Evolutionary conservation across 2,113 vertebrate species (phyloP).

Genomic region (Zosterops hypoxanthus): DNA sequence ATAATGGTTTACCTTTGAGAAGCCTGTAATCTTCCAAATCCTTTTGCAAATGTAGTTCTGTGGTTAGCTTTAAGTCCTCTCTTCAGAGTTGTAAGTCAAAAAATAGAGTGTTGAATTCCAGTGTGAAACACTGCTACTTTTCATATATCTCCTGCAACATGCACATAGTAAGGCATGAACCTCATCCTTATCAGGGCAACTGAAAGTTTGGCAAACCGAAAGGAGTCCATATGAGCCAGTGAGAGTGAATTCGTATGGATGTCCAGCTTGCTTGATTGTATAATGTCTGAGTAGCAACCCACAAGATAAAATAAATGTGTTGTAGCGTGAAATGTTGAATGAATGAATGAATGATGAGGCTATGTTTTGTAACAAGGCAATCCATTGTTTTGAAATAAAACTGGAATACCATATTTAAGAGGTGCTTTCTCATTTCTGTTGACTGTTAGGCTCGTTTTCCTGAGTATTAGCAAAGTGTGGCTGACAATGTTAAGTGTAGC

Average conservation of each 20-base stretch:
- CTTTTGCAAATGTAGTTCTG: background rate
- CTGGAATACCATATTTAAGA: constrained; percentile 33
- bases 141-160: background rate
- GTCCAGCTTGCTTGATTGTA: background rate
- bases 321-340: background rate
- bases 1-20: background rate
- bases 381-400: constrained; percentile 25
- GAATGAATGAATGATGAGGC: background rate
- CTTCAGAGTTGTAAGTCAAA: background rate
- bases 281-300: background rate
- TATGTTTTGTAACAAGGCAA: background rate
- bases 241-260: background rate
- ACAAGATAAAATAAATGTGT: background rate
- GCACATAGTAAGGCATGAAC: background rate
- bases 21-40: background rate
- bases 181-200: background rate
- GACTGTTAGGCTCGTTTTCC: background rate
- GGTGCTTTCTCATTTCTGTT: background rate
- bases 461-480: background rate
- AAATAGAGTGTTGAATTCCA: background rate
- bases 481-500: background rate
- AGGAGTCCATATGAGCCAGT: background rate
- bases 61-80: background rate
- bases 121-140: background rate
- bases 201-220: background rate